Conservation (phyloP, 2,888 invertebrate species). For the Chrysomela aeneicollis region DNA sequence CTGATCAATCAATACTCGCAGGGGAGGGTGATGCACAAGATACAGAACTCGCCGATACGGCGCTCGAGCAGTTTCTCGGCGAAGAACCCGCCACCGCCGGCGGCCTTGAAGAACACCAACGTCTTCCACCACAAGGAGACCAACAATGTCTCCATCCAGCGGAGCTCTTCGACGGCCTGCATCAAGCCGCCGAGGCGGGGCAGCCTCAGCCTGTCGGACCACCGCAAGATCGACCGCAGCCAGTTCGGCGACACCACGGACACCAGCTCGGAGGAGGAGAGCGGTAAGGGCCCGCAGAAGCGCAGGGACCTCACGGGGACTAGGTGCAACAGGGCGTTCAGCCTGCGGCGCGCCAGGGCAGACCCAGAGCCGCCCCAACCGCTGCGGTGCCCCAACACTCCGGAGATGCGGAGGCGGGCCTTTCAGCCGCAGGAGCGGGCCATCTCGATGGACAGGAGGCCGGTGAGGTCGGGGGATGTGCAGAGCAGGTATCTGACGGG, state of each 20-base stretch:
- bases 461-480: slow-evolving; percentile 56
- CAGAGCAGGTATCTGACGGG: slow-evolving; percentile 59
- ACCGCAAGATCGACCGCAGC: slow-evolving; percentile 56
- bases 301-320: slow-evolving; percentile 49
- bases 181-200: slow-evolving; percentile 56
- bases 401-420: slow-evolving; percentile 69
- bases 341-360: slow-evolving; percentile 72
- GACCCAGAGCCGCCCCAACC: slow-evolving; percentile 61
- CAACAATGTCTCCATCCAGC: slow-evolving; percentile 57
- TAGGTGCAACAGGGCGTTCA: slow-evolving; percentile 78
- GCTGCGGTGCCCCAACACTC: slow-evolving; percentile 69
- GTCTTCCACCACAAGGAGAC: slow-evolving; percentile 45
- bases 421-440: slow-evolving; percentile 55
- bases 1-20: slow-evolving; percentile 60
- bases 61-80: slow-evolving; percentile 73
- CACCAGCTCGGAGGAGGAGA: slow-evolving; percentile 64
- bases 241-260: slow-evolving; percentile 61
- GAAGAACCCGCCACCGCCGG: too few relatives aligned
- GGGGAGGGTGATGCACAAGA: slow-evolving; percentile 55
- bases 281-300: slow-evolving; percentile 58
- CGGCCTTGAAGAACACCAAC: slow-evolving; percentile 54
- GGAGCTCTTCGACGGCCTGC: slow-evolving; percentile 62
- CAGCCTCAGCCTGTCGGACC: slow-evolving; percentile 50
- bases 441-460: slow-evolving; percentile 59
- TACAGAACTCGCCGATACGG: slow-evolving; percentile 65